These are phyloP conservation scores for Deilephila elpenor DNA, from an alignment of 2,888 invertebrate species.

Conservation along the genomic window DNA sequence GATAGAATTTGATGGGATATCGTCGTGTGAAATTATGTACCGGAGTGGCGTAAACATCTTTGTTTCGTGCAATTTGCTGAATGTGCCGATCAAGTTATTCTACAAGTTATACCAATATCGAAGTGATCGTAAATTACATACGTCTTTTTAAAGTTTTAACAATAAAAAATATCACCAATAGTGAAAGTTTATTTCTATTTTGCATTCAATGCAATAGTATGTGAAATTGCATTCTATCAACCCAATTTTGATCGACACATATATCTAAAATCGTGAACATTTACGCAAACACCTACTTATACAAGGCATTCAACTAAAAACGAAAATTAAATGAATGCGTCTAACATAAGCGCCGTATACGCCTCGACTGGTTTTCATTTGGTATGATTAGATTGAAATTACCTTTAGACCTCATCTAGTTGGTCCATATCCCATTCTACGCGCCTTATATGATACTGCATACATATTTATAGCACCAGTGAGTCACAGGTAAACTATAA, in stretches of 20 bases:
- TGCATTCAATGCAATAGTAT: background rate
- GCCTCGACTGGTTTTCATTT: constrained; percentile 29
- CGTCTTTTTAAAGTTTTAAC: no score
- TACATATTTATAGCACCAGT: constrained; percentile 12
- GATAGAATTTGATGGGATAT: background rate
- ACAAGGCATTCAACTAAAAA: constrained; percentile 18
- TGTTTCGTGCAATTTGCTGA: no score
- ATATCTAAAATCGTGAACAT: constrained; percentile 17
- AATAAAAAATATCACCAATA: no score
- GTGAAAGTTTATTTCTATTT: no score
- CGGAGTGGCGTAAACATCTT: no score
- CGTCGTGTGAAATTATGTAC: no score
- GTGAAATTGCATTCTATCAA: background rate
- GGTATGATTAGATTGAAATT: constrained; percentile 36
- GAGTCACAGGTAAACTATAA: constrained; percentile 12
- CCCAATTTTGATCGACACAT: constrained; percentile 1
- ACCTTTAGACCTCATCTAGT: constrained; percentile 28
- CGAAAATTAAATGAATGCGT: constrained; percentile 12
- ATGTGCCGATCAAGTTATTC: no score
- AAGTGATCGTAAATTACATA: no score
- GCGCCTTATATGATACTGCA: constrained; percentile 3
- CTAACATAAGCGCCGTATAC: background rate
- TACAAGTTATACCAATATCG: no score
- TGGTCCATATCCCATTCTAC: constrained; percentile 13
- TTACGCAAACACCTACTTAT: constrained; percentile 10